phyloP scores from a whole-genome alignment of 2,113 vertebrate species.

The Phrynosoma blainvillii region DNA sequence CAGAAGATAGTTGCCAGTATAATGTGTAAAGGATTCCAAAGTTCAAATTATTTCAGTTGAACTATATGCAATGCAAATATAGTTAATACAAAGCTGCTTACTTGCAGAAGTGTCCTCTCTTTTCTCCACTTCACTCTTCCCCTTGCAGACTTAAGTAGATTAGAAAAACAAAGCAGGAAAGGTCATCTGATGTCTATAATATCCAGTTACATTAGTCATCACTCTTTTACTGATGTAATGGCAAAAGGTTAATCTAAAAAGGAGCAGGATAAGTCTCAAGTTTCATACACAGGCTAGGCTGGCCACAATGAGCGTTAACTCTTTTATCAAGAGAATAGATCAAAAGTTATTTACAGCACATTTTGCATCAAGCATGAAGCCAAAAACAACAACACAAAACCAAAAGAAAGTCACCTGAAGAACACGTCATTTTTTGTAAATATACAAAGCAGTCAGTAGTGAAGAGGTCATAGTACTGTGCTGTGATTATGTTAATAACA shows the following conservation, averaged over 20 bases:
- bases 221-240: slow-evolving; percentile 42
- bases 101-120: neutral
- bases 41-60: neutral
- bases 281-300: slow-evolving; percentile 14
- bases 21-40: neutral
- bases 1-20: neutral
- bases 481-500: slow-evolving; percentile 36
- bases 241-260: slow-evolving; percentile 50
- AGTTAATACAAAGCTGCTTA: neutral
- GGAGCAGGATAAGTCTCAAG: slow-evolving; percentile 10
- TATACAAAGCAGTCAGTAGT: slow-evolving; percentile 24
- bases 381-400: neutral
- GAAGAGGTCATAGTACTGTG: slow-evolving; percentile 16
- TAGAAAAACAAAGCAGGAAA: neutral
- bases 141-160: slow-evolving; percentile 4
- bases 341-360: slow-evolving; percentile 25
- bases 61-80: slow-evolving; percentile 2
- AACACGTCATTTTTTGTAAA: slow-evolving; percentile 10
- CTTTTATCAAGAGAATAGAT: slow-evolving; percentile 18
- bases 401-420: neutral
- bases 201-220: slow-evolving; percentile 20
- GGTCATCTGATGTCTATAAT: slow-evolving; percentile 28
- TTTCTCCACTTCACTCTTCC: neutral
- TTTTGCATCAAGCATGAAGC: neutral
- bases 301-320: slow-evolving; percentile 5